These are phyloP conservation scores for Protomyctophum bolini DNA, from an alignment of 2,113 vertebrate genomes.

Conservation along the genomic window DNA sequence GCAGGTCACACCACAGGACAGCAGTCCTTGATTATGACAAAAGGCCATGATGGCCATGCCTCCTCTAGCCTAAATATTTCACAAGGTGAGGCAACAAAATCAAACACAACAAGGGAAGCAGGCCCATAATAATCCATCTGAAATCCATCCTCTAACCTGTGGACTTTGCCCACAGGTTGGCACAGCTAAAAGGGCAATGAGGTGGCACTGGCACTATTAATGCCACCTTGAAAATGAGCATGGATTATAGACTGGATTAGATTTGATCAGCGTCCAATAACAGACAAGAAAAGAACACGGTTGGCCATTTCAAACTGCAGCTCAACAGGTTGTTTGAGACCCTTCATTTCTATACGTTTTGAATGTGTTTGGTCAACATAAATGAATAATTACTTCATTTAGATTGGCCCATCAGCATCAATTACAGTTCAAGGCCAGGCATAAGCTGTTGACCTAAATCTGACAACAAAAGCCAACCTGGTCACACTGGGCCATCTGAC, in stretches of 20 bases:
- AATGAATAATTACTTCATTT: constrained; percentile 36
- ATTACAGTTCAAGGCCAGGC: constrained; percentile 68
- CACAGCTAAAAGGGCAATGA: constrained; percentile 51
- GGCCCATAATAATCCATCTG: constrained; percentile 53
- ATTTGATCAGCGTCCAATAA: constrained; percentile 35
- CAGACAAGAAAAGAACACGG: constrained; percentile 33
- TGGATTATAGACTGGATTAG: constrained; percentile 59
- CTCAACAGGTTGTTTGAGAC: constrained; percentile 1
- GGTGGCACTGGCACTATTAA: constrained; percentile 44
- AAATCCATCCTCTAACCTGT: constrained; percentile 30
- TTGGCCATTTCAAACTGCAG: constrained; percentile 12
- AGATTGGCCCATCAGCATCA: constrained; percentile 51
- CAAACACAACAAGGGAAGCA: constrained; percentile 50
- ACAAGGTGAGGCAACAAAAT: constrained; percentile 32
- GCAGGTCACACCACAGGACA: constrained; percentile 63
- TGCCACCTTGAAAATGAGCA: constrained; percentile 61
- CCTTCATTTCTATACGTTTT: background rate
- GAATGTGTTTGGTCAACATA: background rate
- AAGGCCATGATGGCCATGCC: constrained; percentile 50
- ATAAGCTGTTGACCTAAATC: constrained; percentile 76
- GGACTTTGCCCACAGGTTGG: constrained; percentile 54
- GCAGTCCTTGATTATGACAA: constrained; percentile 62
- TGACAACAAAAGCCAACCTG: constrained; percentile 74
- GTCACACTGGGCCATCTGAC: constrained; percentile 74
- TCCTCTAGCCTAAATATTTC: constrained; percentile 57